Evolutionary conservation across 2,888 invertebrate species (phyloP).

Genomic region (Entomobrya multifasciata): DNA sequence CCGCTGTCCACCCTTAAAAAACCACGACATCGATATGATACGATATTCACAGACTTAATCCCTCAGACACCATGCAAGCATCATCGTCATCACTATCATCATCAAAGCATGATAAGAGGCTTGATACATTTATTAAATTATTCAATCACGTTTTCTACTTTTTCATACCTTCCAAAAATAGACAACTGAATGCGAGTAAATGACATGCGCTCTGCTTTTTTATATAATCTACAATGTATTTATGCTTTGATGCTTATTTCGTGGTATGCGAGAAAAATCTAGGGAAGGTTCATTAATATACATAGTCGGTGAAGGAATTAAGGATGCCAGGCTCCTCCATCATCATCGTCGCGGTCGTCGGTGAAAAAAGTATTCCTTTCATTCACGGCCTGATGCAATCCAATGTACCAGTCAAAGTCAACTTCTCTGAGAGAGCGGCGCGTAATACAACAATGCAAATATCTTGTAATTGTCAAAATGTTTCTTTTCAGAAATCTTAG

Average conservation of each 20-base stretch:
- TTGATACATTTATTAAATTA: constrained; percentile 70
- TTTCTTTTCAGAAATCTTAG: constrained; percentile 14
- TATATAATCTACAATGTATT: constrained; percentile 37
- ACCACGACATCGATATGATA: constrained; percentile 13
- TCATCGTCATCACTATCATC: constrained; percentile 7
- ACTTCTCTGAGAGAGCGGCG: too few species aligned
- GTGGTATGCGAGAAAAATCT: constrained; percentile 24
- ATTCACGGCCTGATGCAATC: constrained; percentile 29
- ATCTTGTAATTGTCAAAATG: constrained; percentile 49
- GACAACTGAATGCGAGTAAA: constrained; percentile 56
- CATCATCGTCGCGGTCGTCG: not conserved
- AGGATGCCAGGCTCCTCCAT: constrained; percentile 20
- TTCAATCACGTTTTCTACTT: constrained; percentile 63
- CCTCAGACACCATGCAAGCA: not conserved
- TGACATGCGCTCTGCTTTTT: constrained; percentile 42
- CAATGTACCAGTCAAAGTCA: constrained; percentile 20
- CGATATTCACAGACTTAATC: constrained; percentile 3
- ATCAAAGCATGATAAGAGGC: constrained; percentile 51
- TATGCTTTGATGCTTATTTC: not conserved
- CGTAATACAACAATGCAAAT: constrained; percentile 33
- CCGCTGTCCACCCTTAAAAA: constrained; percentile 30
- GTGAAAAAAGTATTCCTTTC: constrained; percentile 8
- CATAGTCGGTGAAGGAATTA: not conserved
- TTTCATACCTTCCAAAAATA: constrained; percentile 64
- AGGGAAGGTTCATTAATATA: constrained; percentile 28